These are phyloP conservation scores for Macheiramphus alcinus DNA, from an alignment of 2,113 vertebrate genomes.

Conservation along the genomic window DNA sequence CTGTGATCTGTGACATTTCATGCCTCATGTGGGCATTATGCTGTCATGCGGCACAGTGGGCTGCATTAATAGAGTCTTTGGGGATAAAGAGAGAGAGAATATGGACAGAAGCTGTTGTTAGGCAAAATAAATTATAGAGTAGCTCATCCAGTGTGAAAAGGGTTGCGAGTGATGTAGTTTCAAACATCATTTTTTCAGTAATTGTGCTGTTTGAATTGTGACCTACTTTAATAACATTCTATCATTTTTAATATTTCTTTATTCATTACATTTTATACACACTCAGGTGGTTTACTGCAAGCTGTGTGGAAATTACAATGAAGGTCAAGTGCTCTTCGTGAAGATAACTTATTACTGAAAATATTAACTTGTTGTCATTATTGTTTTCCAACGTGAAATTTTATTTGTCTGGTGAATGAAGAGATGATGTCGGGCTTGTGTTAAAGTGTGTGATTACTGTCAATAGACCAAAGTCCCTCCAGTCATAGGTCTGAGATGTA, in stretches of 20 bases:
- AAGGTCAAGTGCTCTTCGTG: constrained; percentile 58
- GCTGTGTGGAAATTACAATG: constrained; percentile 32
- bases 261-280: constrained; percentile 43
- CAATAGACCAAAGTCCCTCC: neutral
- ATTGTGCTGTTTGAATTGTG: constrained; percentile 56
- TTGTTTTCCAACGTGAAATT: constrained; percentile 31
- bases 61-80: constrained; percentile 40
- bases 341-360: constrained; percentile 33
- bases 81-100: constrained; percentile 14
- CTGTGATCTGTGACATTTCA: constrained; percentile 55
- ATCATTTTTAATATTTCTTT: constrained; percentile 52
- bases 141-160: neutral
- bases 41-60: constrained; percentile 37
- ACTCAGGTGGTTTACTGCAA: constrained; percentile 49
- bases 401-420: constrained; percentile 39
- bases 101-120: constrained; percentile 58
- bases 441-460: constrained; percentile 32
- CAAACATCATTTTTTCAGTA: constrained; percentile 4
- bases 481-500: neutral
- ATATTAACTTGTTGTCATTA: constrained; percentile 43
- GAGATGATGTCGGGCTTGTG: neutral
- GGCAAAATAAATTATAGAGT: constrained; percentile 55
- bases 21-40: constrained; percentile 44
- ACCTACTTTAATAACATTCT: constrained; percentile 47
- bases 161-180: constrained; percentile 1